Evolutionary conservation across 2,888 invertebrate species (phyloP), one percentile per base, ranked within the genome.

Genomic region (Axea sp.): DNA sequence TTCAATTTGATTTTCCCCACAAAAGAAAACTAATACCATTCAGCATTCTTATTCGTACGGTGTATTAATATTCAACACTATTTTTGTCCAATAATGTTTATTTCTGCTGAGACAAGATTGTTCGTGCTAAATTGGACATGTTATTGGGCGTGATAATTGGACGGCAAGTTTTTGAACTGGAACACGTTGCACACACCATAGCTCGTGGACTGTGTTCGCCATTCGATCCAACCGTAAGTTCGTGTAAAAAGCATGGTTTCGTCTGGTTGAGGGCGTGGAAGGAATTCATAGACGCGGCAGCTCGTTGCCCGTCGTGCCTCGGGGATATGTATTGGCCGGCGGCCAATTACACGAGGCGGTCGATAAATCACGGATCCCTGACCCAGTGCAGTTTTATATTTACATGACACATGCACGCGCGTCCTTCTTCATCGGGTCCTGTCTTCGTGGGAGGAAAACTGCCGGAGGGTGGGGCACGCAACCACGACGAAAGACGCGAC

Each of bases 371-470:
- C 81, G 83, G 81, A 85, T 86, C 86, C 84, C 85, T 87, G 86
- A 86, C 86, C 87, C 86, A 87, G 85, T 86, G 86, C 81, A 85
- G 85, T 84, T 85, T 84, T 85, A 85, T 85, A 85, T 85, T 84
- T 83, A 84, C 81, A 77, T 75, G 72, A 39, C 53, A 75, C 72
- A 76, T 65, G 65, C 51, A 43, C 59, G 39, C 73, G 39, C 53
- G 68, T 53, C 53, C 49, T 65, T 49, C 26, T 41, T 41, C 43
- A 1, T 26, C 43, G 64, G 22, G 35, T 62, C 69, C 41, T 67
- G 49, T 62, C 60, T 53, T 33, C 59, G 26, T 26, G 8, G 24
- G 26, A 7, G 8, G 14, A 26, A 6, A 26, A 11, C 24, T 1
- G 14, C 30, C 74, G 73, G 76, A 12, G 22, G 41, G 55, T 31